A percentile compares a stretch with the other conserved stretches of the same genome.
phyloP scores from a whole-genome alignment of 2,888 invertebrate genomes.

The Tryphoninae sp. region DNA sequence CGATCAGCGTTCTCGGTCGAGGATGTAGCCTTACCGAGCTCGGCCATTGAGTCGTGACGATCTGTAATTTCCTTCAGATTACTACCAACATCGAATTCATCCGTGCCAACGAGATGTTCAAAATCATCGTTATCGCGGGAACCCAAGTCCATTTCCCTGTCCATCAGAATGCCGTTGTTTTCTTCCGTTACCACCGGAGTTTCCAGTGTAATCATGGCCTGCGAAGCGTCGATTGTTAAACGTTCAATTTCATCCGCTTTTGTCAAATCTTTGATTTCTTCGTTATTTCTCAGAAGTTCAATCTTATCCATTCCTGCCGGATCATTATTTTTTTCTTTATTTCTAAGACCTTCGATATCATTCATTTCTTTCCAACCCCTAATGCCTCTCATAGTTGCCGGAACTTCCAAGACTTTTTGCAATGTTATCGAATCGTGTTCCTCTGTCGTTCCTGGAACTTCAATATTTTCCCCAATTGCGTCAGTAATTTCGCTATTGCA shows the following conservation, averaged over 20 bases:
- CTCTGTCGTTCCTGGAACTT: not conserved
- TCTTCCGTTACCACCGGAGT: not conserved
- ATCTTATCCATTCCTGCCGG: not conserved
- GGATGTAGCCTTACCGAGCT: conserved; percentile 15
- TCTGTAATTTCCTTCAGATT: conserved; percentile 1
- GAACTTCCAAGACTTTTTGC: not conserved
- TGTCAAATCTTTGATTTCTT: not conserved
- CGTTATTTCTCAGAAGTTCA: not conserved
- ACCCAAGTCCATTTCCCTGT: not conserved
- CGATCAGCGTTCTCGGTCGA: not conserved
- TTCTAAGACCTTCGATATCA: not conserved
- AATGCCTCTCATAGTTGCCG: not conserved
- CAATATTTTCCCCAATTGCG: not conserved
- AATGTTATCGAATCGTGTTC: not conserved
- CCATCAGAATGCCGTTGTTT: not conserved
- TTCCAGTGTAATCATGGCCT: not conserved
- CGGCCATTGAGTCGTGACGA: not conserved
- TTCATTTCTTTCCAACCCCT: not conserved
- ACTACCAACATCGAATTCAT: conserved; percentile 1
- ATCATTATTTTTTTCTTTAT: not conserved
- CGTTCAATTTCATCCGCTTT: not conserved
- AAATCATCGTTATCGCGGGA: not conserved
- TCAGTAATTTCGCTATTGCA: not conserved
- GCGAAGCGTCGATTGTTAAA: not conserved
- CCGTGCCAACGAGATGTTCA: not conserved